Percentiles rank a stretch among this genome's conserved stretches.
These are phyloP conservation scores for Calonectris borealis DNA, from an alignment of 2,113 vertebrate species.

Conservation along the genomic window DNA sequence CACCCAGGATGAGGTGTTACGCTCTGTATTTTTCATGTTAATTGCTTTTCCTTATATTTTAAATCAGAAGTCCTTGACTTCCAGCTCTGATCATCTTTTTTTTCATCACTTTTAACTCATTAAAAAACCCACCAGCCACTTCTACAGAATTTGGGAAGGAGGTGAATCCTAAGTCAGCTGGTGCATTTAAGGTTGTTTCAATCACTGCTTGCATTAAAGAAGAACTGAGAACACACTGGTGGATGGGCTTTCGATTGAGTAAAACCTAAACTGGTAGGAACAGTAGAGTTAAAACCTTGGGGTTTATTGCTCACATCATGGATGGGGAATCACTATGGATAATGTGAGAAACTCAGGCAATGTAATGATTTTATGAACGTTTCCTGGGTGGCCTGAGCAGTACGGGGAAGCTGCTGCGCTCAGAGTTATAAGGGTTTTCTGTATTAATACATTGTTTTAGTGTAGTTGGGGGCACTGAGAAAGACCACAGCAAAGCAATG, in stretches of 20 bases:
- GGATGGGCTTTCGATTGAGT: neutral
- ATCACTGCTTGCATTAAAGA: neutral
- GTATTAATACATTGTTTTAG: neutral
- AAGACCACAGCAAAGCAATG: slow-evolving; percentile 6
- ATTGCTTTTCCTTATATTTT: neutral
- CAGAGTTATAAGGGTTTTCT: neutral
- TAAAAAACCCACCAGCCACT: neutral
- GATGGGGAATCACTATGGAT: neutral
- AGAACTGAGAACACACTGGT: neutral
- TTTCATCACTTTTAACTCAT: neutral
- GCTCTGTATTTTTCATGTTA: neutral
- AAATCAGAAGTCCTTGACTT: neutral
- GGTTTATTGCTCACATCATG: neutral
- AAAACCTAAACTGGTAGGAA: neutral
- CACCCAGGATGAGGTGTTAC: neutral
- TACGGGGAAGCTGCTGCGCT: neutral
- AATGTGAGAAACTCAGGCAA: neutral
- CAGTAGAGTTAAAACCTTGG: neutral
- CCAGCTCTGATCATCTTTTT: neutral
- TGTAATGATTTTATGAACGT: neutral
- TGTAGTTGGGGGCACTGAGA: neutral
- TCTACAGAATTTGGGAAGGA: neutral
- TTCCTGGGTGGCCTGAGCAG: neutral
- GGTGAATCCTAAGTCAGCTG: neutral
- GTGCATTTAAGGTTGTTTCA: neutral